phyloP scores from a whole-genome alignment of 1,140 invertebrate genomes.

The Marisa cornuarietis region DNA sequence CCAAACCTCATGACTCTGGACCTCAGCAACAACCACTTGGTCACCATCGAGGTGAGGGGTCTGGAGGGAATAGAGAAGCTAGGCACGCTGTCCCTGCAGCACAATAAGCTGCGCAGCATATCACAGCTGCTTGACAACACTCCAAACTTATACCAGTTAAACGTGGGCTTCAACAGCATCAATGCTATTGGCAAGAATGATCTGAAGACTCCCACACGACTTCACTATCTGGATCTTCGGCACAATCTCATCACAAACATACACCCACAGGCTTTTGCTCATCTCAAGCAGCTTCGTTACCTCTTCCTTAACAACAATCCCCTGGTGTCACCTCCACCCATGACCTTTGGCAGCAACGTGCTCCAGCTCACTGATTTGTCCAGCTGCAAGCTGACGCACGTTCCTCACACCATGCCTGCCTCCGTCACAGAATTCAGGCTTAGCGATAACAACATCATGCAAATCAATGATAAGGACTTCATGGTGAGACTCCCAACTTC shows the following conservation, averaged over 20 bases:
- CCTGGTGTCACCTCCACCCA: slow-evolving; percentile 77
- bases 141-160: slow-evolving; percentile 74
- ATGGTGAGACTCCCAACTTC: neutral
- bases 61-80: slow-evolving; percentile 62
- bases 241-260: slow-evolving; percentile 73
- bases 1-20: slow-evolving; percentile 66
- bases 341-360: slow-evolving; percentile 71
- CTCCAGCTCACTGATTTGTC: slow-evolving; percentile 80
- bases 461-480: slow-evolving; percentile 27
- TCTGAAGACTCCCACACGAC: slow-evolving; percentile 71
- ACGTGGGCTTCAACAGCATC: slow-evolving; percentile 79
- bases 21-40: slow-evolving; percentile 74
- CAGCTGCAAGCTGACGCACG: slow-evolving; percentile 78
- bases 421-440: slow-evolving; percentile 83
- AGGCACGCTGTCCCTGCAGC: slow-evolving; percentile 65
- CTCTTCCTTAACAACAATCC: slow-evolving; percentile 83
- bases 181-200: slow-evolving; percentile 77
- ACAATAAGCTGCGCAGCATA: slow-evolving; percentile 63
- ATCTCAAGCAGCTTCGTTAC: slow-evolving; percentile 84
- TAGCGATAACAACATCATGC: slow-evolving; percentile 78
- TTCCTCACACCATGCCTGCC: slow-evolving; percentile 85
- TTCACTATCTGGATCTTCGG: slow-evolving; percentile 71
- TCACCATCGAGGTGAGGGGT: slow-evolving; percentile 62
- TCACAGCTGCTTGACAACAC: slow-evolving; percentile 59
- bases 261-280: slow-evolving; percentile 70